Evolutionary conservation across 2,888 invertebrate genomes (phyloP), one percentile per base, ranked within the genome.

Genomic region (Dolichopus griseipennis): DNA sequence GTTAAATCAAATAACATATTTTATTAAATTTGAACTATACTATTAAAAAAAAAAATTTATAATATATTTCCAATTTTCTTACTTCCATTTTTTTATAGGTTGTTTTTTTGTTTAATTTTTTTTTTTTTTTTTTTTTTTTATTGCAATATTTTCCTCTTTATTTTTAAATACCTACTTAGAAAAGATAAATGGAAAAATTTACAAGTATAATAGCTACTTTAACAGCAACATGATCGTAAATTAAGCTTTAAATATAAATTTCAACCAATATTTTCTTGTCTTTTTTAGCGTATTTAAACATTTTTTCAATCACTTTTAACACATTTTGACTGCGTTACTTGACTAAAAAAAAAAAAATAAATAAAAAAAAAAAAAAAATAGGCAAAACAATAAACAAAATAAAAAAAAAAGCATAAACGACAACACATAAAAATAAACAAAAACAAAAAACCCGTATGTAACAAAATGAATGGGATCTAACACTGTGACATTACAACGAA

Each of bases 191-290:
- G 52, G 18, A 52, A 52, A 52, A 52, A 18, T 15, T 52, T 52
- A 52, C 52, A 52, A 52, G 52, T 18, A 52, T 43, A 27, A 43
- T 52, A 22, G 43, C 43, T 65, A 63, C 63, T 63, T 63, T 63
- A 63, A 63, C 63, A 18, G 63, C 22, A 27, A 63, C 63, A 63
- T 27, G 63, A 63, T 63, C 63, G 63, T 63, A 63, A 63, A 63
- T 63, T 63, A 63, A 63, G 52, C 52, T 52, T 52, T 52, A 52
- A 52, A 52, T 18, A 52, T 52, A 52, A 52, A 52, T 52, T 52
- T 52, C 52, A 52, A 52, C 52, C 52, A 52, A 52, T 52, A 52
- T 52, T 52, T 52, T 52, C 52, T 52, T 52, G 52, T 52, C 52
- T 52, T 52, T 52, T 52, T 52, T 52, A 52, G 52, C 52, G 52